Evolutionary conservation across 1,140 invertebrate genomes (phyloP).

Genomic region (Pseudobourletiella spinata): DNA sequence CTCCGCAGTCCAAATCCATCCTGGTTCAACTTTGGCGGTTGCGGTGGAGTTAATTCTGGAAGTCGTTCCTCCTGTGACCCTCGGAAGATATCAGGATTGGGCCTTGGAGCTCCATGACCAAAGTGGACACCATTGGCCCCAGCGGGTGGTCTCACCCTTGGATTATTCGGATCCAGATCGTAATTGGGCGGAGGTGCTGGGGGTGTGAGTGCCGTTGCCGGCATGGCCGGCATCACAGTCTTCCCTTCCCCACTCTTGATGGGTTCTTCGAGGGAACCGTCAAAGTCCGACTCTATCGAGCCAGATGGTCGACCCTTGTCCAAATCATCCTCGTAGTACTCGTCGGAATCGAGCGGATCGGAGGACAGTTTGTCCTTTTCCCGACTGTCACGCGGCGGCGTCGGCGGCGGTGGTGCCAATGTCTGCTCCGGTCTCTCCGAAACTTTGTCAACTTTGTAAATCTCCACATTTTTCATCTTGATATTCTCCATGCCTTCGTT

Average conservation of each 20-base stretch:
- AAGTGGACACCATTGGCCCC: neutral
- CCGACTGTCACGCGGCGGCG: neutral
- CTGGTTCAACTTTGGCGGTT: no score
- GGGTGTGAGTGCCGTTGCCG: constrained; percentile 8
- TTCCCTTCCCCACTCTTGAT: neutral
- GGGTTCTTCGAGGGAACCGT: neutral
- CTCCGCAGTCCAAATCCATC: no score
- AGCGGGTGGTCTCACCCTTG: neutral
- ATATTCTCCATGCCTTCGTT: constrained; percentile 24
- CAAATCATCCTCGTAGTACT: neutral
- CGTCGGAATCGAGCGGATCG: neutral
- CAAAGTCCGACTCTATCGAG: neutral
- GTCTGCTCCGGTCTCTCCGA: constrained; percentile 1
- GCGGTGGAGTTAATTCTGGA: no score
- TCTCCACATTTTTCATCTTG: constrained; percentile 34
- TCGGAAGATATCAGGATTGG: neutral
- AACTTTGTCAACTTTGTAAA: constrained; percentile 21
- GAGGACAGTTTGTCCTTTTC: neutral
- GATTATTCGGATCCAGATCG: neutral
- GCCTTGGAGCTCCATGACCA: neutral
- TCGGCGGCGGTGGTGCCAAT: neutral
- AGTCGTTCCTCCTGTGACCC: neutral
- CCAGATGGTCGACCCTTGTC: neutral
- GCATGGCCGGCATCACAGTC: neutral
- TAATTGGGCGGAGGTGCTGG: constrained; percentile 17